Percentiles rank a stretch among this genome's conserved stretches.
These are phyloP conservation scores for Drosophila mimica DNA, from an alignment of 2,888 invertebrate species.

Conservation along the genomic window DNA sequence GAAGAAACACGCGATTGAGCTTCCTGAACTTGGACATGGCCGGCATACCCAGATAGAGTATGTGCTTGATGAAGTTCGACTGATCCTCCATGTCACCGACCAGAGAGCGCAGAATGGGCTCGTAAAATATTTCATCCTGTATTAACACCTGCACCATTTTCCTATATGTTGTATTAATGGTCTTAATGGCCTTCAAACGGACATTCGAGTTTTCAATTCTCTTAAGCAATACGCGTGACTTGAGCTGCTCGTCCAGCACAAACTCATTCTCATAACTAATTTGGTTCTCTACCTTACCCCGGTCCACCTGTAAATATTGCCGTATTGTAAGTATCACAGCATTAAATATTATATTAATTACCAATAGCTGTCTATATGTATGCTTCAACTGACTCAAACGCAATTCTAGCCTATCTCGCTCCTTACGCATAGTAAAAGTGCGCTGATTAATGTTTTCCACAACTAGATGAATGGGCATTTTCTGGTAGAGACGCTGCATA, in stretches of 20 bases:
- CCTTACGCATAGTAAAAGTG: constrained; percentile 83
- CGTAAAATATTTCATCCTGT: constrained; percentile 83
- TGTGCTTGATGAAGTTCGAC: constrained; percentile 78
- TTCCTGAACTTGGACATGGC: constrained; percentile 75
- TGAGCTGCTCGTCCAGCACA: constrained; percentile 76
- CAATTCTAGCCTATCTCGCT: constrained; percentile 79
- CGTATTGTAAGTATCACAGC: too few relatives aligned
- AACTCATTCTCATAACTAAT: constrained; percentile 81
- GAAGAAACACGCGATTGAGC: constrained; percentile 66
- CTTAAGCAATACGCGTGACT: constrained; percentile 71
- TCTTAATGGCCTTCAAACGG: constrained; percentile 80
- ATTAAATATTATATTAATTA: constrained; percentile 22
- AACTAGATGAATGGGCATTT: constrained; percentile 81
- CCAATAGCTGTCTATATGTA: constrained; percentile 72
- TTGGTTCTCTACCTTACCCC: constrained; percentile 77
- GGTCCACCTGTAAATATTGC: constrained; percentile 61
- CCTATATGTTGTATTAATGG: constrained; percentile 81
- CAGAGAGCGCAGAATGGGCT: constrained; percentile 82
- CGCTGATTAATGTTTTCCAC: constrained; percentile 83
- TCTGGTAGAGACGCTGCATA: constrained; percentile 82
- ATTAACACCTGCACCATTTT: constrained; percentile 79
- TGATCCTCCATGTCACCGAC: constrained; percentile 83
- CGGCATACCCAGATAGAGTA: constrained; percentile 82
- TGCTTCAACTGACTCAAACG: constrained; percentile 67
- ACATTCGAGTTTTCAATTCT: constrained; percentile 82